Evolutionary conservation across 2,797 vertebrate species (phyloP), one percentile per base, ranked within the genome.

Genomic region (Coracias cyanogaster): DNA sequence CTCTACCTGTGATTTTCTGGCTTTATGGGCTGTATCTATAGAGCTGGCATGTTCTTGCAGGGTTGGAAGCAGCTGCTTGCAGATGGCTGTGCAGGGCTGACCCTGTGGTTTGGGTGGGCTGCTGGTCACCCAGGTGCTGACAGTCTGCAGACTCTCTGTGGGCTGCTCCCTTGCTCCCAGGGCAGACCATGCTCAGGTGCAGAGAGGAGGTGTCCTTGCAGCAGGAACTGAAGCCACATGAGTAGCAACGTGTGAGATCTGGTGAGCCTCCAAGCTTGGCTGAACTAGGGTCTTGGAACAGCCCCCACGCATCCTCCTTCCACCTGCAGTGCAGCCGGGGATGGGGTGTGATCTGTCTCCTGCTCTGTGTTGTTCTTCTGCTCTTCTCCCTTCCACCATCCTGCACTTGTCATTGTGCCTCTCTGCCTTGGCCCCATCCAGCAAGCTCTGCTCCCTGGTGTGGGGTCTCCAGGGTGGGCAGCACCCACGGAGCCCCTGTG

Each of bases 241-340:
- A 60, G 29, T 7, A 70, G 45, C 7, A 41, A 21, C 24, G 46
- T 61, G 49, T 5, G 41, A 65, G 37, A 45, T 39, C 29, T 64
- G 55, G 7, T 0, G 5, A 71, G 18, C 13, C 46, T 65, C 45
- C 0, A 3, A 2, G 11, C 26, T 9, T 4, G 20, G 46, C 52
- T 51, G 26, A 58, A 15, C 9, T 1, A 6, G 39, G 61, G 37
- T 16, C 52, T 73, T 3, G 7, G 61, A 66, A 26, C 17, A 70
- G 21, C 16, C 3, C 54, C 2, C 16, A 4, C 0, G 6, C 45
- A 12, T 17, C 49, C 29, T 55, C 41, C 31, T 33, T 66, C 26
- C 37, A 73, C 58, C 72, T 58, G 51, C 55, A 55, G 60, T 1
- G 0, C 20, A n/a, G 4, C 15, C 28, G 22, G 31, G 21, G 13